Percentiles rank a stretch among this genome's conserved stretches.
Conservation (phyloP, 2,797 vertebrate genomes). For the Semaprochilodus insignis region DNA sequence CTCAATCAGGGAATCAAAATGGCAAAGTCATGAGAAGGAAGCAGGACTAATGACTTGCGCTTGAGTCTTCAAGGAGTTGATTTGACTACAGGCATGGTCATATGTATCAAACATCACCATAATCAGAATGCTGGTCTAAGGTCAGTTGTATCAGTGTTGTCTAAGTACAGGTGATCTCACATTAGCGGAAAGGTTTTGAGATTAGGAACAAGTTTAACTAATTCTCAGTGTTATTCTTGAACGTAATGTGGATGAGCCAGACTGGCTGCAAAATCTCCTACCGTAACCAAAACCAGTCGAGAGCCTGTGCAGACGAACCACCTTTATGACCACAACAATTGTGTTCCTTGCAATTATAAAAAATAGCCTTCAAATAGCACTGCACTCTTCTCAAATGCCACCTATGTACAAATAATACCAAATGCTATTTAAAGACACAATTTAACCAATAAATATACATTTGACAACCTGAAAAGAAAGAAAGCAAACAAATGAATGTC, state of each 20-base stretch:
- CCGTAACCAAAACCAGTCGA: constrained; percentile 22
- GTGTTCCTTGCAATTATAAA: background rate
- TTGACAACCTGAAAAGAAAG: constrained; percentile 49
- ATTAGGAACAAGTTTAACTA: constrained; percentile 44
- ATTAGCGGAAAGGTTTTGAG: background rate
- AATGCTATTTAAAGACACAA: constrained; percentile 58
- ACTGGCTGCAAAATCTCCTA: constrained; percentile 17
- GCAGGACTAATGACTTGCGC: background rate
- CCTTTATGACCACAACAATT: background rate
- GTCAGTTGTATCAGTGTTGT: constrained; percentile 8
- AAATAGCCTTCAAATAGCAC: constrained; percentile 46
- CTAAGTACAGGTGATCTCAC: background rate
- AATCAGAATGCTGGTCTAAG: constrained; percentile 12
- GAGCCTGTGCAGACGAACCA: constrained; percentile 13
- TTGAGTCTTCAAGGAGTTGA: background rate
- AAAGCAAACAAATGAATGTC: constrained; percentile 6
- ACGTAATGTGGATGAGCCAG: background rate
- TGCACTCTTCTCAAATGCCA: constrained; percentile 52
- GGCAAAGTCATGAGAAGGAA: background rate
- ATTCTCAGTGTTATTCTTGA: constrained; percentile 25
- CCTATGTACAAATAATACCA: constrained; percentile 61
- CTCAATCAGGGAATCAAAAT: constrained; percentile 8
- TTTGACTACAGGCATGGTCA: background rate
- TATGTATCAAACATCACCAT: background rate
- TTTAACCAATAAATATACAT: constrained; percentile 69